Percentiles rank a stretch among this genome's conserved stretches.
Conservation (phyloP, 2,888 invertebrate genomes). For the Panopea generosa region DNA sequence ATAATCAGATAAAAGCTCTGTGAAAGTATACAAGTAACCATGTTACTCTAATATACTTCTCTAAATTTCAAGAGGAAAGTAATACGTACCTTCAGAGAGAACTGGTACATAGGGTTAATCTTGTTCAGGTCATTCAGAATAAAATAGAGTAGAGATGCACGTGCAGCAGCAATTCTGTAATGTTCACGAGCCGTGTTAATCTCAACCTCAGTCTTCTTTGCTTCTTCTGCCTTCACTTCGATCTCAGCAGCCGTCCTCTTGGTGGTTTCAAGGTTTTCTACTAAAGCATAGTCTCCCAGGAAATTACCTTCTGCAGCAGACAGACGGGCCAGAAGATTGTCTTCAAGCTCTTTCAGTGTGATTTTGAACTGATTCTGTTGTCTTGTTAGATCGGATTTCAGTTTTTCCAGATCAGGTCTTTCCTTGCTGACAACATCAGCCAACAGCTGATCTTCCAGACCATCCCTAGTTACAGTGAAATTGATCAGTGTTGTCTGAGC, state of each 20-base stretch:
- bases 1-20: no score
- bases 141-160: slow-evolving; percentile 97
- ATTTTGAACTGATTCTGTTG: slow-evolving; percentile 99
- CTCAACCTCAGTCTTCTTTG: slow-evolving; percentile 95
- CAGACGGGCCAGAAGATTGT: slow-evolving; percentile 94
- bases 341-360: slow-evolving; percentile 95
- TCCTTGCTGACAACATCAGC: slow-evolving; percentile 99
- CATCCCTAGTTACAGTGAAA: slow-evolving; percentile 98
- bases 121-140: slow-evolving; percentile 97
- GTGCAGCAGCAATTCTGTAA: slow-evolving; percentile 95
- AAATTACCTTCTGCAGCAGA: slow-evolving; percentile 97
- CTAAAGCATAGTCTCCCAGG: slow-evolving; percentile 96
- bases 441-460: slow-evolving; percentile 96
- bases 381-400: slow-evolving; percentile 97
- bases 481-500: slow-evolving; percentile 98
- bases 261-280: slow-evolving; percentile 98
- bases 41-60: no score
- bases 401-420: slow-evolving; percentile 96
- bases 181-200: slow-evolving; percentile 97
- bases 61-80: no score
- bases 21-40: no score
- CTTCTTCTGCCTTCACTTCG: slow-evolving; percentile 95
- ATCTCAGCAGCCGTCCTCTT: slow-evolving; percentile 98
- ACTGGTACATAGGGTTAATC: slow-evolving; percentile 98
- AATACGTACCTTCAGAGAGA: slow-evolving; percentile 95